These are phyloP conservation scores for Epizoanthus stellaris DNA, from an alignment of 92 coral and sea anemone species.

Conservation along the genomic window DNA sequence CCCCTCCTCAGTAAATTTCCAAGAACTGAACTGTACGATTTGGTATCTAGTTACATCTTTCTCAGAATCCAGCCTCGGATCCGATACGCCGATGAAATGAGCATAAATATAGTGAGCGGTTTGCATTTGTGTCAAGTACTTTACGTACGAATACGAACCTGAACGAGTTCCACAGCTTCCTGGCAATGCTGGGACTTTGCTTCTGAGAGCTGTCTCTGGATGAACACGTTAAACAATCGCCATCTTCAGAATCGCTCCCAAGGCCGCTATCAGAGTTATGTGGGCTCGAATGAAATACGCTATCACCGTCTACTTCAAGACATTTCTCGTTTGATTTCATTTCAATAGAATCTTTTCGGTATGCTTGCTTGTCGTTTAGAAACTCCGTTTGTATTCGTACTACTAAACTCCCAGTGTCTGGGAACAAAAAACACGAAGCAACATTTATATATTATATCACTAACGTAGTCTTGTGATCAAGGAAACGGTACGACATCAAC, in stretches of 20 bases:
- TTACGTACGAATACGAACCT: conserved; percentile 4
- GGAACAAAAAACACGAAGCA: not conserved
- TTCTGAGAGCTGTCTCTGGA: conserved; percentile 10
- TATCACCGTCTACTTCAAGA: not conserved
- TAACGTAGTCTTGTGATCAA: not conserved
- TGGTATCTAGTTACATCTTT: not conserved
- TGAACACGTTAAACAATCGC: not conserved
- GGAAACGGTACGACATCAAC: no score
- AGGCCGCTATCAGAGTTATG: conserved; percentile 20
- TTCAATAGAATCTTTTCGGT: no score
- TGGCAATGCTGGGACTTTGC: conserved; percentile 24
- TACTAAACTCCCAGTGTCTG: not conserved
- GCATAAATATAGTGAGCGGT: no score
- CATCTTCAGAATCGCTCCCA: conserved; percentile 34
- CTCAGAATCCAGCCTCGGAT: conserved; percentile 5
- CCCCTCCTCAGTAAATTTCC: conserved; percentile 17
- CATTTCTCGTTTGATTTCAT: not conserved
- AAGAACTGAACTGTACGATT: not conserved
- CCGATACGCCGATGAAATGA: no score
- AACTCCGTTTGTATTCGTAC: no score
- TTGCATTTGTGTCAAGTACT: no score
- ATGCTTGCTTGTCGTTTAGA: no score
- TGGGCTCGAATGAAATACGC: not conserved
- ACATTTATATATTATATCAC: not conserved
- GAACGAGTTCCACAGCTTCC: conserved; percentile 31